These are phyloP conservation scores for Parochlus steinenii DNA, from an alignment of 2,888 invertebrate species.

Conservation along the genomic window DNA sequence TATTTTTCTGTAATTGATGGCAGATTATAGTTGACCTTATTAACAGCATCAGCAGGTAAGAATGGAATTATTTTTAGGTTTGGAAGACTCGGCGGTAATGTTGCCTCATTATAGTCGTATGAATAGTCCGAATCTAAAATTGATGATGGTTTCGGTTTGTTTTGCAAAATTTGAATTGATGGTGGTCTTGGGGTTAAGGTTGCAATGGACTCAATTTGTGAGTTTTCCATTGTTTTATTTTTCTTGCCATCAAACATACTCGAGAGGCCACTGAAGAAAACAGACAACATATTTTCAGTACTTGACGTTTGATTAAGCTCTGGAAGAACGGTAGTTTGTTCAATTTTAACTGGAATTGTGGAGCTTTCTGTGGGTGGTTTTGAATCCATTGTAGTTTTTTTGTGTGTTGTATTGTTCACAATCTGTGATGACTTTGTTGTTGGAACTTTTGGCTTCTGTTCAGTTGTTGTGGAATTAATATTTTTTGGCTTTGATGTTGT, in stretches of 20 bases:
- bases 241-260: conserved; percentile 12
- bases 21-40: conserved; percentile 17
- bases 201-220: neutral
- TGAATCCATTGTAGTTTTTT: no score
- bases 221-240: neutral
- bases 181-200: conserved; percentile 25
- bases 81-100: conserved; percentile 65
- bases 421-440: neutral
- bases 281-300: conserved; percentile 13
- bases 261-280: conserved; percentile 12
- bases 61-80: conserved; percentile 78
- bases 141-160: conserved; percentile 26
- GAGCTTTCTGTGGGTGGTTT: no score
- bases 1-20: conserved; percentile 16
- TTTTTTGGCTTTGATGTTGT: no score
- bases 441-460: neutral
- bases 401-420: neutral
- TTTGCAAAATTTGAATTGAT: conserved; percentile 25
- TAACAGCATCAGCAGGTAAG: conserved; percentile 68
- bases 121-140: conserved; percentile 41
- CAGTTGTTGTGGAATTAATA: no score
- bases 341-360: no score
- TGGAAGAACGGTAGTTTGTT: no score
- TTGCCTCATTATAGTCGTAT: conserved; percentile 52
- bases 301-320: no score